Evolutionary conservation across 2,797 vertebrate species (phyloP), one percentile per base, ranked within the genome.

Genomic region (Austrolebias charrua): DNA sequence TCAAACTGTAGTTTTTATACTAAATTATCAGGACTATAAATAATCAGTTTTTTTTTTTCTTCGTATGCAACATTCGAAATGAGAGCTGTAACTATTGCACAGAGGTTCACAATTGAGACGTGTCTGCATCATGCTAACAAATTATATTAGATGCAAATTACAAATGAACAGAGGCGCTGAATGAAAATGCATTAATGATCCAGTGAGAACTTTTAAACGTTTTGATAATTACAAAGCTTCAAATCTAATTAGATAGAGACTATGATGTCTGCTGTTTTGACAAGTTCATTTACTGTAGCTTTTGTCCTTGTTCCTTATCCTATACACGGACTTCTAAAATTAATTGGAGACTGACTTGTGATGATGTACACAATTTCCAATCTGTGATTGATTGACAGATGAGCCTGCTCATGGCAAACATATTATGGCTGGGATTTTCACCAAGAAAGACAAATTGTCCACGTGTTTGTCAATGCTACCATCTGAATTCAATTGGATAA

Each of bases 401-500:
- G 52, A 63, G 69, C 54, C 73, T 64, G 67, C 69, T 78, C 35
- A 52, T 67, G 78, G 81, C 59, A 71, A 76, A 75, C 76, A 66
- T 56, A 55, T 66, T 77, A 70, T 78, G 66, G 46, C 71, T 83
- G 73, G 77, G 76, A 73, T 68, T 69, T 67, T 62, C 63, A 74
- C 85, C 84, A 84, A 69, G 62, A 82, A 81, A 80, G 67, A 64
- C 79, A 80, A 84, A 87, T 83, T 71, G 62, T 35, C 58, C 65
- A 60, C 58, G 58, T 69, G 71, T 82, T 83, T 80, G 78, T 82
- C 78, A 80, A 46, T 68, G 75, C 73, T 50, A 73, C 75, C 81
- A 81, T 81, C 51, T 43, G 65, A 67, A 71, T 84, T 77, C 66
- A 76, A 85, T 79, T 84, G n/a, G n/a, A n/a, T n/a, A n/a, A n/a